These are phyloP conservation scores for Oncorhynchus tshawytscha DNA, from an alignment of 2,113 vertebrate species.

Conservation along the genomic window DNA sequence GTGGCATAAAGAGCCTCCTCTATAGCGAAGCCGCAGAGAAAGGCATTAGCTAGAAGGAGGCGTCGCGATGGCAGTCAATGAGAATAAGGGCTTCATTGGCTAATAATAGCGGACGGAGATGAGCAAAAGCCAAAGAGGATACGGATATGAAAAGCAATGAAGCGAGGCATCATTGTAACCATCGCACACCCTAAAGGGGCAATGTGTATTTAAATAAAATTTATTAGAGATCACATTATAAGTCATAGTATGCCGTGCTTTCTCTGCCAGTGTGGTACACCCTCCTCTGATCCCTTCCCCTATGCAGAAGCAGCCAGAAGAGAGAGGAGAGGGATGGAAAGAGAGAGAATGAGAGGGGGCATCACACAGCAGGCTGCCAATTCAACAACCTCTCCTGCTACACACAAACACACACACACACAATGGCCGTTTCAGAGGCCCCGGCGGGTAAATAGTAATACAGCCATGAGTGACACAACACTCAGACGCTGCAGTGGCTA, in stretches of 20 bases:
- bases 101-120: not conserved
- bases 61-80: constrained; percentile 1
- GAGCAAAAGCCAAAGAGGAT: not conserved
- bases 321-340: not conserved
- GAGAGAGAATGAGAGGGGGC: not conserved
- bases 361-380: not conserved
- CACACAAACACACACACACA: not conserved
- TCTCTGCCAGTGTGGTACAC: no score
- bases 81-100: not conserved
- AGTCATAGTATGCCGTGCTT: no score
- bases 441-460: not conserved
- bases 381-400: not conserved
- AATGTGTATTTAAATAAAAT: no score
- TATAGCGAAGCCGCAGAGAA: not conserved
- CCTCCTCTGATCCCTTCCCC: no score
- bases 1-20: constrained; percentile 8
- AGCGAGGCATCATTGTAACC: no score
- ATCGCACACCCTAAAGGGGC: no score
- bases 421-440: not conserved
- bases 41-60: not conserved
- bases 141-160: not conserved
- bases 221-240: no score
- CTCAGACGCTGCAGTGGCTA: not conserved
- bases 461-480: not conserved
- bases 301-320: not conserved